phyloP scores from a whole-genome alignment of 2,888 invertebrate genomes.

The Eustalomyia histrio region DNA sequence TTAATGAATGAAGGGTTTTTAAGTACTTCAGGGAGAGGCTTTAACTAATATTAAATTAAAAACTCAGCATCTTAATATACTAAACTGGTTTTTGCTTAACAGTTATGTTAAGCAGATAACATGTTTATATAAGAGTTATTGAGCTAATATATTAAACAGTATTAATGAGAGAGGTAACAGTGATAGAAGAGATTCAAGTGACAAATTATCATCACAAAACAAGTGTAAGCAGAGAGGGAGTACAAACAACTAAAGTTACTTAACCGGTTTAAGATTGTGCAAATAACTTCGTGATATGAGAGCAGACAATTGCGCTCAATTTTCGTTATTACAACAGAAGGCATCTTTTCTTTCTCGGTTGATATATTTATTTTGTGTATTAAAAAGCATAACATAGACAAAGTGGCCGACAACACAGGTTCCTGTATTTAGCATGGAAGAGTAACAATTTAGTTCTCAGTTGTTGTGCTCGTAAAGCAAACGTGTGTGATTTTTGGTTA shows the following conservation, averaged over 20 bases:
- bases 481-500: conserved; percentile 71
- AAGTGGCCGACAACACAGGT: conserved; percentile 65
- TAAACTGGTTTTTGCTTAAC: conserved; percentile 53
- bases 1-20: conserved; percentile 55
- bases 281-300: conserved; percentile 41
- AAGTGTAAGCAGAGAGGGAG: conserved; percentile 25
- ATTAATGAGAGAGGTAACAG: neutral
- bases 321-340: neutral
- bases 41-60: conserved; percentile 30
- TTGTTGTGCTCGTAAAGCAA: conserved; percentile 77
- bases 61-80: conserved; percentile 37
- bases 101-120: conserved; percentile 57
- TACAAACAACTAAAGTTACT: conserved; percentile 26
- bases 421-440: conserved; percentile 67
- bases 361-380: conserved; percentile 22
- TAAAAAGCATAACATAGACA: conserved; percentile 18
- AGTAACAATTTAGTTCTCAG: conserved; percentile 77
- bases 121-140: conserved; percentile 39
- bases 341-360: conserved; percentile 20
- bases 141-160: neutral
- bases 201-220: conserved; percentile 37
- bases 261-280: conserved; percentile 63
- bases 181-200: conserved; percentile 50
- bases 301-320: conserved; percentile 2
- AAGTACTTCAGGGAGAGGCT: conserved; percentile 34